Percentiles rank a stretch among this genome's conserved stretches.
phyloP scores from a whole-genome alignment of 1,140 invertebrate genomes.

The Archivesica marissinica region DNA sequence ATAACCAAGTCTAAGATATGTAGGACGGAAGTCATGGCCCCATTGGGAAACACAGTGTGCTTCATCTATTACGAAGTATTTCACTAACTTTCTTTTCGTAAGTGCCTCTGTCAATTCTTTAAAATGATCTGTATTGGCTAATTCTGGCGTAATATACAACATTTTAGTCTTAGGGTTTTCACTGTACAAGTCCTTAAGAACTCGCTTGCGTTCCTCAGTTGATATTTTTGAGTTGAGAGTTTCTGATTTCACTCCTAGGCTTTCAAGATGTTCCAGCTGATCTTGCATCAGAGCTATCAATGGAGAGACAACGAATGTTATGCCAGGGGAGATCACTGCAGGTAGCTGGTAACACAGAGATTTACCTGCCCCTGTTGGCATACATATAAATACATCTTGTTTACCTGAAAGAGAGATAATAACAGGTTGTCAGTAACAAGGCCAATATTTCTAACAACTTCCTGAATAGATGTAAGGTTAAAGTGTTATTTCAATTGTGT shows the following conservation, averaged over 20 bases:
- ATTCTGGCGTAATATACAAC: slow-evolving; percentile 96
- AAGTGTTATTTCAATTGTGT: not conserved
- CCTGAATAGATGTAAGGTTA: too few species aligned
- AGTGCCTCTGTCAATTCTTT: slow-evolving; percentile 85
- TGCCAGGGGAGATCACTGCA: slow-evolving; percentile 85
- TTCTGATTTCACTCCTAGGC: slow-evolving; percentile 89
- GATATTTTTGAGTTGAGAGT: slow-evolving; percentile 95
- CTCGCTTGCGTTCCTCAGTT: slow-evolving; percentile 88
- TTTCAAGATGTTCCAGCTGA: slow-evolving; percentile 85
- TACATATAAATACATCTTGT: slow-evolving; percentile 88
- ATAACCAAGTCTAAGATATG: slow-evolving; percentile 94
- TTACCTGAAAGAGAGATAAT: slow-evolving; percentile 84
- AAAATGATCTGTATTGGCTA: slow-evolving; percentile 91
- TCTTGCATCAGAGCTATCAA: slow-evolving; percentile 89
- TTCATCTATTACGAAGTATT: slow-evolving; percentile 95
- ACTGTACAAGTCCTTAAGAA: slow-evolving; percentile 83
- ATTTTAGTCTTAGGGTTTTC: slow-evolving; percentile 89
- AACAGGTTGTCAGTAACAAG: too few species aligned
- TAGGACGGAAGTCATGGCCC: slow-evolving; percentile 98
- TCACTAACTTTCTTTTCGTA: slow-evolving; percentile 85
- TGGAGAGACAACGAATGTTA: slow-evolving; percentile 89
- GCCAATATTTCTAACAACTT: too few species aligned
- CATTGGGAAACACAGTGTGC: slow-evolving; percentile 99
- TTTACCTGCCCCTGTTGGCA: slow-evolving; percentile 90
- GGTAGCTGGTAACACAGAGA: slow-evolving; percentile 90